Evolutionary conservation across 2,113 vertebrate species (phyloP).

Genomic region (Odontophorus gujanensis): DNA sequence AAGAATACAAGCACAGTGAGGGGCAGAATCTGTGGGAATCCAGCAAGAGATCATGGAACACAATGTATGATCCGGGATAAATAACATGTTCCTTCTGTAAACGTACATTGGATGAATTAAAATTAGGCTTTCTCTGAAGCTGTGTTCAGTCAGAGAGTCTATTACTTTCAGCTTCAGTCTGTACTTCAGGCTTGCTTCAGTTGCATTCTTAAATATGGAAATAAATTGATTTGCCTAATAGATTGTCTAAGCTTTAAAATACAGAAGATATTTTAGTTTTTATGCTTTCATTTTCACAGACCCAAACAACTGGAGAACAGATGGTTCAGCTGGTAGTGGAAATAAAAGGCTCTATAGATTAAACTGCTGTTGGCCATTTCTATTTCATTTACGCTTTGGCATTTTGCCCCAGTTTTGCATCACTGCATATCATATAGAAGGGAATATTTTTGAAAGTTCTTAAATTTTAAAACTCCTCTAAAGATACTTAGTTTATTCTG

Average conservation of each 20-base stretch:
- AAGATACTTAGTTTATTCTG: neutral
- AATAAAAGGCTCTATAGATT: conserved; percentile 45
- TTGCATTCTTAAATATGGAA: neutral
- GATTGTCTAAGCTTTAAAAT: neutral
- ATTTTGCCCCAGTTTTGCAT: conserved; percentile 21
- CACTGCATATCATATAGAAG: neutral
- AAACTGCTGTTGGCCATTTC: conserved; percentile 34
- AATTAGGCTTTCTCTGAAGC: neutral
- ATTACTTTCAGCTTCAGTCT: neutral
- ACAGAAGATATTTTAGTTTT: neutral
- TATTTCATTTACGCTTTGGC: neutral
- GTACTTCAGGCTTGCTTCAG: neutral
- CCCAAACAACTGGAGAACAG: conserved; percentile 43
- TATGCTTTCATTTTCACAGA: neutral
- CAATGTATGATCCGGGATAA: neutral
- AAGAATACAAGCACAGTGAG: neutral
- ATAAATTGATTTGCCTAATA: neutral
- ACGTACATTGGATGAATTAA: accelerated
- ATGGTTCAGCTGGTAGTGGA: conserved; percentile 42
- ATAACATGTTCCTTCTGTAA: neutral
- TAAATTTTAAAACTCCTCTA: neutral
- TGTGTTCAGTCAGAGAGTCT: neutral
- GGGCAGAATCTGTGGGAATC: neutral
- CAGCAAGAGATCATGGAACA: neutral
- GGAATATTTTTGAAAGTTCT: neutral